phyloP scores from a whole-genome alignment of 2,113 vertebrate genomes.

The Labeo rohita region DNA sequence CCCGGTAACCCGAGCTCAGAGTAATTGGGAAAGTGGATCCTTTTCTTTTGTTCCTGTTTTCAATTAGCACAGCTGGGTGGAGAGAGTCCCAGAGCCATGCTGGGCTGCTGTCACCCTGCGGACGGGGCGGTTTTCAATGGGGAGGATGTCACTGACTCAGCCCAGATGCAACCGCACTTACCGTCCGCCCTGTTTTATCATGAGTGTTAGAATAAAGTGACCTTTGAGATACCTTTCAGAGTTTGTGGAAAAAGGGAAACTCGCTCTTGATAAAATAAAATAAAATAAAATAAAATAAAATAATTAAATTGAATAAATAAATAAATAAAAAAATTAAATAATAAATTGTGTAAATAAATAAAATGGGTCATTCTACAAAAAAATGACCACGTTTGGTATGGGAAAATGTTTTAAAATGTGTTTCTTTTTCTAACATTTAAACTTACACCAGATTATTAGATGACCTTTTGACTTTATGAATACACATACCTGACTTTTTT shows the following conservation, averaged over 20 bases:
- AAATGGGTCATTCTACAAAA: too few relatives aligned
- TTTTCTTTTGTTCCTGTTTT: constrained; percentile 54
- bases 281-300: too few relatives aligned
- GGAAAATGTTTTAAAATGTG: too few relatives aligned
- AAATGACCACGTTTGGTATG: too few relatives aligned
- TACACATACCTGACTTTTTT: too few relatives aligned
- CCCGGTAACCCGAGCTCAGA: constrained; percentile 52
- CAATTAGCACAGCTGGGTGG: constrained; percentile 38
- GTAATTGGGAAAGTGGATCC: constrained; percentile 47
- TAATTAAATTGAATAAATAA: too few relatives aligned
- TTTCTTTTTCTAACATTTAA: too few relatives aligned
- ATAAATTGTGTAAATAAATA: too few relatives aligned
- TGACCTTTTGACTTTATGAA: too few relatives aligned
- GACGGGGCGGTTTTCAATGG: constrained; percentile 32
- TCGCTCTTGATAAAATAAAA: neutral
- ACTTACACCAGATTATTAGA: too few relatives aligned
- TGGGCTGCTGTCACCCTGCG: constrained; percentile 40
- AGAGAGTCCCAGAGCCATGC: constrained; percentile 34
- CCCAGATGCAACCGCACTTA: neutral
- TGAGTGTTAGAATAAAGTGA: neutral
- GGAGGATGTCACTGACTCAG: constrained; percentile 29
- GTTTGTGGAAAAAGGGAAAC: neutral
- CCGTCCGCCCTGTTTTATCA: neutral
- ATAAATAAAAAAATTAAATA: too few relatives aligned
- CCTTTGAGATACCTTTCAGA: neutral